Evolutionary conservation across 2,888 invertebrate species (phyloP), one percentile per base, ranked within the genome.

Genomic region (Mythimna lalbum): DNA sequence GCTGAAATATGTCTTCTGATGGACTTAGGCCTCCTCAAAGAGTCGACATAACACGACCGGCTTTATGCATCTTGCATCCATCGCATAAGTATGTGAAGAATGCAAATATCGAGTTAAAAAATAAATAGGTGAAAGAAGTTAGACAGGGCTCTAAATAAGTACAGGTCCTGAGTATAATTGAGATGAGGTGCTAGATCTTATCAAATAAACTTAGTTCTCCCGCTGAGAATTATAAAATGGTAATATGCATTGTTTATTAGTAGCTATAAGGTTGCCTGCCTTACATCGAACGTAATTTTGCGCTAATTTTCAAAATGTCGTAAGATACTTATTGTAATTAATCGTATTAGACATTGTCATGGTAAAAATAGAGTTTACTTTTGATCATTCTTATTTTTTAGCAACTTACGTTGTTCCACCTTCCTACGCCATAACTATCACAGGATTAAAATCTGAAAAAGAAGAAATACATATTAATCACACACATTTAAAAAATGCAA

Each of bases 321-420:
- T 31, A 17, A 36, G 3, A 19, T 39, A 39, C 14, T 3, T 39
- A 39, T 4, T 39, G 14, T 39, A 39, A 14, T 39, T 39, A 39
- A 39, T 14, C 39, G 12, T 39, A 39, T 14, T 39, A 39, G 39
- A 39, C 4, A 14, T 3, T 39, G 39, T 39, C 12, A 14, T 4
- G 14, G 14, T 39, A 39, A 39, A 14, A 12, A 14, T 23, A 63
- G 9, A 17, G 14, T 19, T 21, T 6, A n/a, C 14, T 4, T 0
- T 33, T 27, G 4, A 5, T 27, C 14, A 36, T 23, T 55, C 3
- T 31, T 27, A 27, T 27, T 27, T 17, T 2, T 19, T 4, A 21
- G 10, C 36, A 59, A 92, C 93, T 93, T 87, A 93, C 93, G 87
- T 91, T 93, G 92, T 79, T 88, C 82, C 83, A 79, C 83, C 74